A percentile compares a stretch with the other conserved stretches of the same genome.
These are phyloP conservation scores for Diaprepes abbreviatus DNA, from an alignment of 2,888 invertebrate species.

Conservation along the genomic window DNA sequence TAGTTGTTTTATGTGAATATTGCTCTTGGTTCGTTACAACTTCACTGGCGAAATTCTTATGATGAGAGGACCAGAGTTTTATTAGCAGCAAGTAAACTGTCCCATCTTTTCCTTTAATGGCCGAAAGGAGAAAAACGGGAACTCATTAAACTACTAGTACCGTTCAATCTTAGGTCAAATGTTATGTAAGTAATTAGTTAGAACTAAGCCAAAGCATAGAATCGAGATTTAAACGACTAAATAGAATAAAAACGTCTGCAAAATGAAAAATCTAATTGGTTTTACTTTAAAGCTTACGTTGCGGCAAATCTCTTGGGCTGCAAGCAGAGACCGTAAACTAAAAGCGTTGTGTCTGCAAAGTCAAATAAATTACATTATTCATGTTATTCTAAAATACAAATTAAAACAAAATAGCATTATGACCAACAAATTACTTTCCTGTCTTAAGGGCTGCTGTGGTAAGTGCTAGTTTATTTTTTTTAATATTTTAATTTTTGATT, in stretches of 20 bases:
- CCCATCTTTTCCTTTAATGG: too few relatives aligned
- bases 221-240: slow-evolving; percentile 5
- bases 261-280: slow-evolving; percentile 40
- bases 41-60: too few relatives aligned
- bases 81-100: too few relatives aligned
- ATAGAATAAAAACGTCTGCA: slow-evolving; percentile 18
- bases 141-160: too few relatives aligned
- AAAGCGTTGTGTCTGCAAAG: slow-evolving; percentile 34
- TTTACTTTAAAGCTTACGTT: slow-evolving; percentile 38
- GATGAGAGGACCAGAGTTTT: too few relatives aligned
- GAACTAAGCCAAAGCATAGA: background rate
- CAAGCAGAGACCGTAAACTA: slow-evolving; percentile 36
- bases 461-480: too few relatives aligned
- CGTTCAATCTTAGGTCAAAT: background rate
- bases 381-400: slow-evolving; percentile 34
- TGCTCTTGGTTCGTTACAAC: too few relatives aligned
- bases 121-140: too few relatives aligned
- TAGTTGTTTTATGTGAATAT: too few relatives aligned
- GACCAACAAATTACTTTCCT: background rate
- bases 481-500: too few relatives aligned
- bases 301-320: slow-evolving; percentile 38
- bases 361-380: slow-evolving; percentile 34
- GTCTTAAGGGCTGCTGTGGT: background rate
- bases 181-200: slow-evolving; percentile 6
- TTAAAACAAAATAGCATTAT: slow-evolving; percentile 20